Evolutionary conservation across 2,113 vertebrate species (phyloP).

Genomic region (Micronycteris hirsuta): DNA sequence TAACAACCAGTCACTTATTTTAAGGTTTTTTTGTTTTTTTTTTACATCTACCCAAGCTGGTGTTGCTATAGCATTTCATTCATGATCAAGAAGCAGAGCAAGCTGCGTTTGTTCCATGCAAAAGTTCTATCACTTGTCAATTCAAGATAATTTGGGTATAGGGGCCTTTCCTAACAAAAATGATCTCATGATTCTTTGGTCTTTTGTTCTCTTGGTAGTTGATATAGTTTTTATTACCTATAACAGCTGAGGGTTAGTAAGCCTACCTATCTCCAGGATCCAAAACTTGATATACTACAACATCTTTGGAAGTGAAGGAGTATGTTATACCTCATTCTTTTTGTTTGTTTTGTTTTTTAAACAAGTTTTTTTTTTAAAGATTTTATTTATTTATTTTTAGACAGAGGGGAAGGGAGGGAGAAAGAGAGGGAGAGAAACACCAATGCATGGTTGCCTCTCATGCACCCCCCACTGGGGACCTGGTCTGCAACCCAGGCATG

Average conservation of each 20-base stretch:
- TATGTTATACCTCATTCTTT: background rate
- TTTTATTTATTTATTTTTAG: no score
- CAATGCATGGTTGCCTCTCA: no score
- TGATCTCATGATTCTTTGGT: background rate
- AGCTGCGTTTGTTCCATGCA: background rate
- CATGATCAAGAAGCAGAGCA: background rate
- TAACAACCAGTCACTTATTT: background rate
- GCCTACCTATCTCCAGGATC: background rate
- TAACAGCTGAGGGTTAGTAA: background rate
- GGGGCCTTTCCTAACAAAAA: conserved; percentile 1
- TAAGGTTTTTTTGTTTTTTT: background rate
- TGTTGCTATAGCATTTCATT: background rate
- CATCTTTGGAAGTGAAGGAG: background rate
- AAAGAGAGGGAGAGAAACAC: no score
- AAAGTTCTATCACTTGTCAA: background rate
- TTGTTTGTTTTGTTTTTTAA: no score
- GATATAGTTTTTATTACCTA: background rate
- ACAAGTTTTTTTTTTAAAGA: no score
- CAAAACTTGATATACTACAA: background rate
- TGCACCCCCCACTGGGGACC: no score
- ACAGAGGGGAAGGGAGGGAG: no score
- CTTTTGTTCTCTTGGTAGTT: background rate
- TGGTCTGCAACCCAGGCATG: no score
- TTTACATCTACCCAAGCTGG: background rate
- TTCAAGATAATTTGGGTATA: background rate